Percentiles rank a stretch among this genome's conserved stretches.
Evolutionary conservation across 64 coral and sea anemone species (phyloP).

Genomic region (Hydrozoanthus tunicans): DNA sequence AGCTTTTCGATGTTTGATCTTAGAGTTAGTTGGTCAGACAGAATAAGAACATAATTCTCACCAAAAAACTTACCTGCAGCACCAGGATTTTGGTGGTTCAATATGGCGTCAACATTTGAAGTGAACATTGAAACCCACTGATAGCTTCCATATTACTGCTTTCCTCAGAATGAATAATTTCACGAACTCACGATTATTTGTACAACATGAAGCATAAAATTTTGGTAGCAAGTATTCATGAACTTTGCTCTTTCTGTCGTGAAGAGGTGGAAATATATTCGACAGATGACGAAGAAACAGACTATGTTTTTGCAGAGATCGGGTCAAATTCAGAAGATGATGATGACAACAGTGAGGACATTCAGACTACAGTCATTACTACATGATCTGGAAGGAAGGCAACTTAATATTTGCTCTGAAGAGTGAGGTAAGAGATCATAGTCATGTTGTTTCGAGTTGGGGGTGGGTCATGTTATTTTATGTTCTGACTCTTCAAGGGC

Average conservation of each 20-base stretch:
- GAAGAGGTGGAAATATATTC: neutral
- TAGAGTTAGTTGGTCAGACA: constrained; percentile 43
- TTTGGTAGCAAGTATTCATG: constrained; percentile 70
- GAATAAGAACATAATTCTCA: constrained; percentile 35
- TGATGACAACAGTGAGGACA: constrained; percentile 27
- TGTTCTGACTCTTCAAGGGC: too few relatives aligned
- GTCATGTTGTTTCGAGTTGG: constrained; percentile 13
- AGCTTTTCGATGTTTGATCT: constrained; percentile 71
- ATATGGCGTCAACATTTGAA: neutral
- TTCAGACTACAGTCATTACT: constrained; percentile 9
- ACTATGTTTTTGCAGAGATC: constrained; percentile 41
- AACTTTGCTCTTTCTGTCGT: constrained; percentile 67
- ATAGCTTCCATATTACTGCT: constrained; percentile 58
- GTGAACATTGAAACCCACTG: constrained; percentile 41
- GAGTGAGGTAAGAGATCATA: neutral
- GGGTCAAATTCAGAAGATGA: constrained; percentile 46
- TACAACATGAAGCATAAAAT: constrained; percentile 64
- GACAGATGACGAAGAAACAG: constrained; percentile 21
- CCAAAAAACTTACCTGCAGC: constrained; percentile 61
- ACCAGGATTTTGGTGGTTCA: constrained; percentile 38
- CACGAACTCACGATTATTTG: constrained; percentile 67
- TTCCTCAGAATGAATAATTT: constrained; percentile 62
- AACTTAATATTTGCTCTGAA: constrained; percentile 14
- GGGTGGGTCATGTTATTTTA: constrained; percentile 10
- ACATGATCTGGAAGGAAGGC: constrained; percentile 50